phyloP scores from a whole-genome alignment of 2,888 invertebrate species.

The Aethes cnicana region DNA sequence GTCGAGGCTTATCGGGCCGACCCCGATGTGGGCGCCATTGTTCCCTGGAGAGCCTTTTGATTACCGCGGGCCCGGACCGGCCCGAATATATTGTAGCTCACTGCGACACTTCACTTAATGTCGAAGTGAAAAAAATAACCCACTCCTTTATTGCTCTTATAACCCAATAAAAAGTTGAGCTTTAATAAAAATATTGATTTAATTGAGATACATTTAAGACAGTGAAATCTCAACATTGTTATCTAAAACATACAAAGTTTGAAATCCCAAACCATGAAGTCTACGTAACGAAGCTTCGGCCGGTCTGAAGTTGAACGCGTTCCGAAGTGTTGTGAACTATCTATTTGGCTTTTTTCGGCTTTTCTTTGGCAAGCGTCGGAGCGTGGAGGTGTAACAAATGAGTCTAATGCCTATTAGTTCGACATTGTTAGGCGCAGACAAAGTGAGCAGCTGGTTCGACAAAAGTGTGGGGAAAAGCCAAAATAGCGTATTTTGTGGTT shows the following conservation, averaged over 20 bases:
- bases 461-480: conserved; percentile 59
- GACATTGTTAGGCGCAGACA: conserved; percentile 74
- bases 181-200: no score
- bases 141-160: conserved; percentile 45
- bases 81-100: conserved; percentile 76
- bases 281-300: conserved; percentile 6
- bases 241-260: no score
- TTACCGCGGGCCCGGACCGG: conserved; percentile 69
- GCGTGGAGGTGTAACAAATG: conserved; percentile 73
- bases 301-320: conserved; percentile 13
- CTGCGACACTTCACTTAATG: conserved; percentile 77
- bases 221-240: no score
- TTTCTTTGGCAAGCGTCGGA: conserved; percentile 63
- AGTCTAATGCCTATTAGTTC: conserved; percentile 75
- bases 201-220: no score
- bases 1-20: conserved; percentile 78
- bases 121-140: conserved; percentile 70
- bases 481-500: no score
- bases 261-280: conserved; percentile 6
- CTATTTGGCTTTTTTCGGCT: conserved; percentile 60
- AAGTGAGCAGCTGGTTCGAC: conserved; percentile 61
- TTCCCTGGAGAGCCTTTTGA: conserved; percentile 80
- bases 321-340: conserved; percentile 51
- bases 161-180: conserved; percentile 6
- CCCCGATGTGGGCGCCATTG: conserved; percentile 80